Evolutionary conservation across 2,888 invertebrate species (phyloP).

Genomic region (Drosophila ezoana): DNA sequence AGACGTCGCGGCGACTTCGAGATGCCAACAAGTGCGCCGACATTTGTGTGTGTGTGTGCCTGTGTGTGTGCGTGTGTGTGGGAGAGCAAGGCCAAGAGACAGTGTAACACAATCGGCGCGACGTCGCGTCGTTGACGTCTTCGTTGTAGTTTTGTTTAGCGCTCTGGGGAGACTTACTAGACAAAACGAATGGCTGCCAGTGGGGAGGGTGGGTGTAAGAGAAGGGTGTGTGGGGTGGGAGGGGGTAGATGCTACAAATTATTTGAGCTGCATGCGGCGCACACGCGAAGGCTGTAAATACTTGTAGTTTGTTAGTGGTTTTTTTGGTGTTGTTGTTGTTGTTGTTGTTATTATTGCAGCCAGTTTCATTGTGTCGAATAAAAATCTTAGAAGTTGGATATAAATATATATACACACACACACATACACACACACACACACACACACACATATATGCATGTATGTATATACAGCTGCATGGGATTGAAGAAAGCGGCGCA

Average conservation of each 20-base stretch:
- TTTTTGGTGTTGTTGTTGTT: slow-evolving; percentile 20
- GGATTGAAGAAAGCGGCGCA: slow-evolving; percentile 4
- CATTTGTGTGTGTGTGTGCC: slow-evolving; percentile 17
- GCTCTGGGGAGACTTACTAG: slow-evolving; percentile 31
- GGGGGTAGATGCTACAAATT: slow-evolving; percentile 56
- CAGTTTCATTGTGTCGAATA: slow-evolving; percentile 24
- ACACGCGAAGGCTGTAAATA: slow-evolving; percentile 28
- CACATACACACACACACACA: slow-evolving; percentile 1
- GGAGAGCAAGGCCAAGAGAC: slow-evolving; percentile 47
- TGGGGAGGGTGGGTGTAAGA: background rate
- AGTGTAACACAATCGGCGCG: slow-evolving; percentile 34
- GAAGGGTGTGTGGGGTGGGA: background rate
- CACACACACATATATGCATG: background rate
- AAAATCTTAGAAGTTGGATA: slow-evolving; percentile 17
- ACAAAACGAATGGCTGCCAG: background rate
- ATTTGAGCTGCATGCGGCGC: slow-evolving; percentile 71
- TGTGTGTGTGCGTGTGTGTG: slow-evolving; percentile 12
- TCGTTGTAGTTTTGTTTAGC: slow-evolving; percentile 69
- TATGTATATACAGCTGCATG: background rate
- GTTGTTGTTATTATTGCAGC: too few species aligned
- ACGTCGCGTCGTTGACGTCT: slow-evolving; percentile 60
- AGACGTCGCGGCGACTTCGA: slow-evolving; percentile 46
- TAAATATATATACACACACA: background rate
- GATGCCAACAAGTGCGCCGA: slow-evolving; percentile 78
- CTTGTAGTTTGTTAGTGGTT: slow-evolving; percentile 55